Evolutionary conservation across 1,140 invertebrate genomes (phyloP), one percentile per base, ranked within the genome.

Genomic region (Cyphomyrmex costatus): DNA sequence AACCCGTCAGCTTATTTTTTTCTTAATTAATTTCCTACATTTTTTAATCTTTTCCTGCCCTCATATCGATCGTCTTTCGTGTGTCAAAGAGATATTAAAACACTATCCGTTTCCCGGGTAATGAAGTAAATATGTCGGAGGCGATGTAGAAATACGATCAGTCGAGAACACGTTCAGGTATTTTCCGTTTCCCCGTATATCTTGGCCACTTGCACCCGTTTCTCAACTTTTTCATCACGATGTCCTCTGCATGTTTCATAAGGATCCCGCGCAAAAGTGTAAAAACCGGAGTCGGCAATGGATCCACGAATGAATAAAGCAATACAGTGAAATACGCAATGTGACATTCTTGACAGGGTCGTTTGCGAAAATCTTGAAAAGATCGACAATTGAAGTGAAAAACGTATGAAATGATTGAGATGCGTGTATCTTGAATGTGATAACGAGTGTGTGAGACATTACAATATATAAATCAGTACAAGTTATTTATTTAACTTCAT

Each of bases 211-310:
- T 90, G 89, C 87, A 91, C 90, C 71, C 85, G 90, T 91, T 91
- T 90, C 90, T 90, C 90, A 91, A 91, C 74, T 90, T 91, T 91
- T 91, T 91, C 90, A 90, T 90, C 90, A 89, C 33, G 33, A 79
- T 82, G 89, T 91, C 85, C 66, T 68, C 89, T 90, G 87, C 89
- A 91, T 91, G 90, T 91, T 91, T 91, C 90, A 90, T 91, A 90
- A 91, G 90, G 80, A 89, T 85, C 78, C 61, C 49, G 63, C 79
- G 85, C 84, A 70, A 77, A 91, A 80, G 90, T 88, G 89, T 90
- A 91, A 91, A 91, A 91, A 91, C 73, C 76, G 33, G 84, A 61
- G 74, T 91, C 68, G 84, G 63, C 74, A 87, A 91, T 86, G 76
- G 74, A 84, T 83, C 78, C 24, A 51, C 36, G 60, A 79, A 90